Percentiles rank a stretch among this genome's conserved stretches.
These are phyloP conservation scores for Teleiodes luculella DNA, from an alignment of 2,888 invertebrate species.

Conservation along the genomic window DNA sequence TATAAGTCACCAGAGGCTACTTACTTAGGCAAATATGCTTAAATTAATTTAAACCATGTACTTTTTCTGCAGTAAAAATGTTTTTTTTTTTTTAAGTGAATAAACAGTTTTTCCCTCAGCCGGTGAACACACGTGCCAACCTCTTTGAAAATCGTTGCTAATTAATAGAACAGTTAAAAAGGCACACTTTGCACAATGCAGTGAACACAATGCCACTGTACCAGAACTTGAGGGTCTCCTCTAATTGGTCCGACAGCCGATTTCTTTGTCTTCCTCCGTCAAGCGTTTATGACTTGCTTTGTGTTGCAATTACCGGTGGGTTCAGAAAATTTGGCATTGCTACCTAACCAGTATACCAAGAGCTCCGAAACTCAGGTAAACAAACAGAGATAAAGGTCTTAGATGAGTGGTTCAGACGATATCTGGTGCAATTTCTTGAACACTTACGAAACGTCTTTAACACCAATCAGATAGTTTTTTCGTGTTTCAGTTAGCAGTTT, in stretches of 20 bases:
- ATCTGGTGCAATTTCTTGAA: neutral
- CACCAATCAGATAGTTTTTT: too few relatives aligned
- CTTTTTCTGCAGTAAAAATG: too few relatives aligned
- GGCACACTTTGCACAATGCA: constrained; percentile 7
- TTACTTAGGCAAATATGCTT: too few relatives aligned
- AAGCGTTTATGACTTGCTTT: constrained; percentile 66
- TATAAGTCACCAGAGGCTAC: too few relatives aligned
- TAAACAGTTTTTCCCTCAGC: too few relatives aligned
- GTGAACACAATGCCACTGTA: constrained; percentile 6
- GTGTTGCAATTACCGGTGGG: constrained; percentile 67
- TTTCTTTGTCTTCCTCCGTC: constrained; percentile 60
- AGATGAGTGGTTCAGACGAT: neutral
- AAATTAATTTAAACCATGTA: too few relatives aligned
- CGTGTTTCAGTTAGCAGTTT: too few relatives aligned
- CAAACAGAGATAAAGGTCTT: neutral
- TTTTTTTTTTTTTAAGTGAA: too few relatives aligned
- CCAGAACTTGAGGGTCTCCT: constrained; percentile 21
- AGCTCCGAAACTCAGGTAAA: neutral
- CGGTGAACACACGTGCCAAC: neutral
- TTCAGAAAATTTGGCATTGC: constrained; percentile 70
- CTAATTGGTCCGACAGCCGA: constrained; percentile 39
- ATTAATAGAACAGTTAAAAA: constrained; percentile 1
- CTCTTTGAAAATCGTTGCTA: neutral
- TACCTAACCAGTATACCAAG: constrained; percentile 31
- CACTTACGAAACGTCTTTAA: too few relatives aligned